These are phyloP conservation scores for Heliconius eleuchia DNA, from an alignment of 1,140 invertebrate genomes.

Conservation along the genomic window DNA sequence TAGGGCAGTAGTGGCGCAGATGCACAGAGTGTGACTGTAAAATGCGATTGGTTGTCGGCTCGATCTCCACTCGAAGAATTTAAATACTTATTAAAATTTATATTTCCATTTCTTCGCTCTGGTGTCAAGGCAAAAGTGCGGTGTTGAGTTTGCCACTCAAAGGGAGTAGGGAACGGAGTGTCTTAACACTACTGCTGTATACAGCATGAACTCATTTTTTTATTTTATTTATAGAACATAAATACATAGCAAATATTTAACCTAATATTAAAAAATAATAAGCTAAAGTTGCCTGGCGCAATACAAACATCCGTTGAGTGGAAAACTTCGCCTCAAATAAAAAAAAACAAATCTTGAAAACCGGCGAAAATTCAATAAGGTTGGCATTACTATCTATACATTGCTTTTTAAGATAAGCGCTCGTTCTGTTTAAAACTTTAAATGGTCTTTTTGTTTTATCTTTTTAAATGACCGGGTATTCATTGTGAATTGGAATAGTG, in stretches of 20 bases:
- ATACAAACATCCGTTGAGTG: slow-evolving; percentile 15
- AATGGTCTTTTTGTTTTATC: background rate
- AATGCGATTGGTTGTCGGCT: no score
- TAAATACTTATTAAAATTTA: no score
- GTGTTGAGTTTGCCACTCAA: no score
- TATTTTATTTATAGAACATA: background rate
- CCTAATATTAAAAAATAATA: background rate
- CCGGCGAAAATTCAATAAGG: slow-evolving; percentile 23
- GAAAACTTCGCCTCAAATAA: slow-evolving; percentile 21
- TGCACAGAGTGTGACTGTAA: no score
- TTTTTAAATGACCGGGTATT: background rate
- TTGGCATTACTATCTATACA: slow-evolving; percentile 1
- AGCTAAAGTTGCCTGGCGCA: slow-evolving; percentile 3
- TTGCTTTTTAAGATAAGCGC: slow-evolving; percentile 8
- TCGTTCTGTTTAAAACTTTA: background rate
- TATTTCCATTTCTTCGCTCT: no score
- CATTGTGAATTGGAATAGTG: background rate
- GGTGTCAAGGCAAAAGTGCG: no score
- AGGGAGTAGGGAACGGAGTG: no score
- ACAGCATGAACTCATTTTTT: no score
- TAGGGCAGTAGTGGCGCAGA: no score
- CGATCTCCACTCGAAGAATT: no score
- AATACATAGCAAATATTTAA: background rate
- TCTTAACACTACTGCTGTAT: no score
- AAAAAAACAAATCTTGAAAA: slow-evolving; percentile 17